These are phyloP conservation scores for Potorous gilbertii DNA, from an alignment of 2,797 vertebrate species.

Conservation along the genomic window DNA sequence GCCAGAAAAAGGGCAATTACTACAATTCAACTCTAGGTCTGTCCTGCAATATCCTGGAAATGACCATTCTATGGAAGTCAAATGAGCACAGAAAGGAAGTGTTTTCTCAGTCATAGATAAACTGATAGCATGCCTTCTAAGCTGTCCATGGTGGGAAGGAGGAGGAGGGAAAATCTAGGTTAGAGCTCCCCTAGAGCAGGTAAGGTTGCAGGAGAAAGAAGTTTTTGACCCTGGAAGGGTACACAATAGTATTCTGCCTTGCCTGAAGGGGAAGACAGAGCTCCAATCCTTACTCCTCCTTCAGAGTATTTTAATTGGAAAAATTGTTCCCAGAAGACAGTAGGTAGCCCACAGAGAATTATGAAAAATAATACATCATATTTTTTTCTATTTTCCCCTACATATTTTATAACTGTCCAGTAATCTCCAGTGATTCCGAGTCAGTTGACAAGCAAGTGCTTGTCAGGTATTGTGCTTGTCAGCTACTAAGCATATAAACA, in stretches of 20 bases:
- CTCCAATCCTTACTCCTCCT: not conserved
- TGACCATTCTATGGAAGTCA: not conserved
- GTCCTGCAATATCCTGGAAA: not conserved
- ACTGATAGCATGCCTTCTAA: not conserved
- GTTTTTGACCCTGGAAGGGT: not conserved
- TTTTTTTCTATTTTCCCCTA: not conserved
- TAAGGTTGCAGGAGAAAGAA: not conserved
- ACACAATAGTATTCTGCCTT: not conserved
- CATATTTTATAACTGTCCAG: not conserved
- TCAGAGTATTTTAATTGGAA: not conserved
- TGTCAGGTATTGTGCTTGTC: not conserved
- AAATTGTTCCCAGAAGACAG: not conserved
- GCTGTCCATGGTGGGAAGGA: not conserved
- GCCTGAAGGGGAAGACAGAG: not conserved
- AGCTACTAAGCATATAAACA: not conserved
- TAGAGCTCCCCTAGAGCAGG: not conserved
- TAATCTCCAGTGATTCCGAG: not conserved
- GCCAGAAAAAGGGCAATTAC: not conserved
- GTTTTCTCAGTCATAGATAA: not conserved
- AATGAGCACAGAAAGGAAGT: not conserved
- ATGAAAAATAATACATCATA: not conserved
- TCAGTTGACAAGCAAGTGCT: too few species aligned
- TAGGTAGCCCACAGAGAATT: not conserved
- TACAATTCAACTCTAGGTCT: not conserved
- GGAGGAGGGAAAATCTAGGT: not conserved